Evolutionary conservation across 2,888 invertebrate species (phyloP).

Genomic region (Panorpa germanica): DNA sequence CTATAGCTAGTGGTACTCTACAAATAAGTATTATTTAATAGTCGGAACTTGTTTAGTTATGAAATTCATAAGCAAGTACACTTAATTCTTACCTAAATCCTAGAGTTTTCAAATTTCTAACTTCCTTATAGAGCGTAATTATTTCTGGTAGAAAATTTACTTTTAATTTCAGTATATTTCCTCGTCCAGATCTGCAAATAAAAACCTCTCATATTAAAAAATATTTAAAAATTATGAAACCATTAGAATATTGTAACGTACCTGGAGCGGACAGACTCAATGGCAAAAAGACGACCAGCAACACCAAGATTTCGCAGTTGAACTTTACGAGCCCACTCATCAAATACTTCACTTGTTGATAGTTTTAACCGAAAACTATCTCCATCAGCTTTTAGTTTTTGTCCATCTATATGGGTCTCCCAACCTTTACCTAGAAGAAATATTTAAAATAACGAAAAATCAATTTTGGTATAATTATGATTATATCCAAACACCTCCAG

Average conservation of each 20-base stretch:
- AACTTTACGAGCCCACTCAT: constrained; percentile 92
- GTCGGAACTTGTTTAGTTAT: constrained; percentile 37
- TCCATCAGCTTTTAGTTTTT: constrained; percentile 91
- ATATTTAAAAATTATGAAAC: neutral
- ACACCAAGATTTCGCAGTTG: constrained; percentile 89
- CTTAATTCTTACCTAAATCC: constrained; percentile 46
- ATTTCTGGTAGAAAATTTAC: constrained; percentile 96
- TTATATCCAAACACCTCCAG: no score
- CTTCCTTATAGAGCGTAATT: constrained; percentile 96
- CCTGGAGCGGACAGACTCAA: constrained; percentile 58
- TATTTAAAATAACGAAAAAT: constrained; percentile 6
- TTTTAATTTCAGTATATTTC: constrained; percentile 72
- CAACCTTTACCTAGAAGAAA: constrained; percentile 67
- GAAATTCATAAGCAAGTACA: constrained; percentile 15
- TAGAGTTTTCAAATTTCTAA: constrained; percentile 84
- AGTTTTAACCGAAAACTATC: constrained; percentile 94
- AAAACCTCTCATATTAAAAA: constrained; percentile 2
- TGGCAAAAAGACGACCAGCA: constrained; percentile 84
- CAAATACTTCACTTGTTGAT: constrained; percentile 93
- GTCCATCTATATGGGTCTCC: constrained; percentile 98
- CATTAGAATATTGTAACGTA: constrained; percentile 5
- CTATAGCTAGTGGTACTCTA: constrained; percentile 91
- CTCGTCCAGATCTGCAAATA: constrained; percentile 50
- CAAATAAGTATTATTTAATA: constrained; percentile 18
- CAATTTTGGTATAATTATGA: neutral